Percentiles rank a stretch among this genome's conserved stretches.
Conservation (phyloP, 2,113 vertebrate species). For the Elanoides forficatus region DNA sequence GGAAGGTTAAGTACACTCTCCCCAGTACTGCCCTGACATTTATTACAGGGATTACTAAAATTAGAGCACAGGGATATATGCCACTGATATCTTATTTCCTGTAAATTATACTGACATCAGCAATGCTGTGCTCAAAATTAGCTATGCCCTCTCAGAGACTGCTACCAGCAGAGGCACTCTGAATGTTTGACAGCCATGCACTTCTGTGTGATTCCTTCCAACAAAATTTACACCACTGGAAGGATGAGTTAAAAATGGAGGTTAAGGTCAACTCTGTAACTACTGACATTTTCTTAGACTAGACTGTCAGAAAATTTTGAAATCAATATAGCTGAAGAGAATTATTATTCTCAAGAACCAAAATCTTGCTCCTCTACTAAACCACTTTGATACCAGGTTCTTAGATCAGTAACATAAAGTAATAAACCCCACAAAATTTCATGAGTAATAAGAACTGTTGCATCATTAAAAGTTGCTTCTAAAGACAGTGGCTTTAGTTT, state of each 20-base stretch:
- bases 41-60: conserved; percentile 61
- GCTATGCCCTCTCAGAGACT: not conserved
- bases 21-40: conserved; percentile 3
- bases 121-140: conserved; percentile 56
- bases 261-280: not conserved
- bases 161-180: not conserved
- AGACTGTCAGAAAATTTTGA: not conserved
- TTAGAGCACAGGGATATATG: conserved; percentile 62
- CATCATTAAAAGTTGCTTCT: not conserved
- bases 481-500: not conserved
- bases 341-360: not conserved
- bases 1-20: not conserved
- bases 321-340: not conserved
- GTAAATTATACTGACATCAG: not conserved
- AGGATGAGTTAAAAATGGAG: not conserved
- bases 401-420: not conserved
- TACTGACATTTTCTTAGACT: not conserved
- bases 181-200: not conserved
- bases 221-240: not conserved
- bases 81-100: conserved; percentile 66
- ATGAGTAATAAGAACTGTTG: not conserved
- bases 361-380: not conserved
- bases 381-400: not conserved
- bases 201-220: not conserved
- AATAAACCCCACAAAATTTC: not conserved